Percentiles rank a stretch among this genome's conserved stretches.
Conservation (phyloP, 2,888 invertebrate species). For the Lordiphosa fenestrarum region DNA sequence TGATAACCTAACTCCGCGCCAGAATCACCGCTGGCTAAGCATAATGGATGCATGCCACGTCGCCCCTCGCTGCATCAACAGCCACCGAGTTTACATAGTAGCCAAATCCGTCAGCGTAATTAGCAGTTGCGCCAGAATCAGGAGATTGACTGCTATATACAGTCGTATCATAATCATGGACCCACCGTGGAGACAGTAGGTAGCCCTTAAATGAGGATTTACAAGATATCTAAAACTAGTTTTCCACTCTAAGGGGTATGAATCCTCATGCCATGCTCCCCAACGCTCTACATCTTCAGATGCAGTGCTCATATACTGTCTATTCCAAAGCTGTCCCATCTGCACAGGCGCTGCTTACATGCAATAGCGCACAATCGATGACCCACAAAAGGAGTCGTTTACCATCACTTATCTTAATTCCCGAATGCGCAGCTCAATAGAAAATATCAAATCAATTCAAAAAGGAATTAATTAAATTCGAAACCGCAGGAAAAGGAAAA, state of each 20-base stretch:
- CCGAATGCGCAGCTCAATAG: constrained; percentile 49
- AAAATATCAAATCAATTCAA: constrained; percentile 56
- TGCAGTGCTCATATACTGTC: no score
- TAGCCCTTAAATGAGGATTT: not conserved
- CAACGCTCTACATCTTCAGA: constrained; percentile 57
- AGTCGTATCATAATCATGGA: constrained; percentile 76
- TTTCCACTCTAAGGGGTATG: constrained; percentile 64
- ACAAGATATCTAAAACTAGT: not conserved
- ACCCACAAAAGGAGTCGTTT: constrained; percentile 5
- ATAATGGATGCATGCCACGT: constrained; percentile 39
- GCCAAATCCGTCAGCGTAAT: constrained; percentile 65
- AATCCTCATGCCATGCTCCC: constrained; percentile 70
- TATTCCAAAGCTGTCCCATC: no score
- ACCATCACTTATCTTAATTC: constrained; percentile 19
- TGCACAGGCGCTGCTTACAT: no score
- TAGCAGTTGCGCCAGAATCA: constrained; percentile 75
- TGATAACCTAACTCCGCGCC: constrained; percentile 40
- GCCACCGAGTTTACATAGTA: constrained; percentile 45
- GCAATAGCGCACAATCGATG: constrained; percentile 1
- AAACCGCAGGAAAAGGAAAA: no score
- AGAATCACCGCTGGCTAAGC: constrained; percentile 32
- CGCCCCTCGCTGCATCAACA: constrained; percentile 52
- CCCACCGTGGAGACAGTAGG: constrained; percentile 78
- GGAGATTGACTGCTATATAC: constrained; percentile 78
- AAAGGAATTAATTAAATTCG: constrained; percentile 38